These are phyloP conservation scores for Emydocephalus ijimae DNA, from an alignment of 2,113 vertebrate species.

Conservation along the genomic window DNA sequence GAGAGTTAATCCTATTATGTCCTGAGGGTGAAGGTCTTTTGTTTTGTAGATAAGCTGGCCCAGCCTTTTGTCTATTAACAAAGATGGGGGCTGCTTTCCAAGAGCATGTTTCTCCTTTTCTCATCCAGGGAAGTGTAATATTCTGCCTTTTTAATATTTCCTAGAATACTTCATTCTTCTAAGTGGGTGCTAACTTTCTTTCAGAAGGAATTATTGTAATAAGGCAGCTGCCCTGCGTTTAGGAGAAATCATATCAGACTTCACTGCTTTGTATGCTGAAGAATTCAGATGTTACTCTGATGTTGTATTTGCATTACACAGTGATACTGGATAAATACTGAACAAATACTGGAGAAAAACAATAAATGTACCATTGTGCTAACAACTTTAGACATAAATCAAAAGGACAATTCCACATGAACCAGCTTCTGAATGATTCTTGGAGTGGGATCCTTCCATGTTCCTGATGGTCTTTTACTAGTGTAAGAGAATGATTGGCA, in stretches of 20 bases:
- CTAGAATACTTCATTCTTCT: too few species aligned
- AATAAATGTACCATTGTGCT: slow-evolving; percentile 10
- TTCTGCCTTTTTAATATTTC: too few species aligned
- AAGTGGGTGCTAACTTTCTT: too few species aligned
- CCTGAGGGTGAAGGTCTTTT: too few species aligned
- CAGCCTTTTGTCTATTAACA: too few species aligned
- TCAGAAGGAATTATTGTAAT: background rate
- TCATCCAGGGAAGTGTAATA: too few species aligned
- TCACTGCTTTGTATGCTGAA: background rate
- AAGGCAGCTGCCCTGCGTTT: background rate
- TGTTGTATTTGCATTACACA: background rate
- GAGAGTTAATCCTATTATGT: too few species aligned
- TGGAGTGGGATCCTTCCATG: background rate
- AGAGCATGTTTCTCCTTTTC: too few species aligned
- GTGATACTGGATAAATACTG: accelerated
- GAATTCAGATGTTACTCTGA: background rate
- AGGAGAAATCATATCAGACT: background rate
- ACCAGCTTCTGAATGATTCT: background rate
- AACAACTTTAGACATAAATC: slow-evolving; percentile 5
- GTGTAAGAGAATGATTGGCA: slow-evolving; percentile 11
- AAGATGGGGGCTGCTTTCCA: too few species aligned
- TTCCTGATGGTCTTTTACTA: background rate
- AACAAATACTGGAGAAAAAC: background rate
- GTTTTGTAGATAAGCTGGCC: too few species aligned
- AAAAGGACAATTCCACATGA: slow-evolving; percentile 23